A percentile compares a stretch with the other conserved stretches of the same genome.
Evolutionary conservation across 2,888 invertebrate species (phyloP).

Genomic region (Sialis fuliginosa): DNA sequence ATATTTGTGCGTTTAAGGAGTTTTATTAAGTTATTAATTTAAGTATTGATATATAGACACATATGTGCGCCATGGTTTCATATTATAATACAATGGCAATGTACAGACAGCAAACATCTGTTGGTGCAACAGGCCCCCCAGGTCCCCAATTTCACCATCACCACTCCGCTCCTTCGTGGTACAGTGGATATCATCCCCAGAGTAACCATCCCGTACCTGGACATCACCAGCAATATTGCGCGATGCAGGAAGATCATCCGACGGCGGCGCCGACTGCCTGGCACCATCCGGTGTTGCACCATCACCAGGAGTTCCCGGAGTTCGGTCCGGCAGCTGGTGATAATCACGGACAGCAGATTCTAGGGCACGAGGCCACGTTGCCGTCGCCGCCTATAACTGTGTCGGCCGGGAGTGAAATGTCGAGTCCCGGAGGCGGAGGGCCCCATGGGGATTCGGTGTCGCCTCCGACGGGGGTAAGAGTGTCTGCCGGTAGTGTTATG

Average conservation of each 20-base stretch:
- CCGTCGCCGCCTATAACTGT: conserved; percentile 41
- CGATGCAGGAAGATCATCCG: conserved; percentile 23
- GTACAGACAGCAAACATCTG: conserved; percentile 42
- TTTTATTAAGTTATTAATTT: no score
- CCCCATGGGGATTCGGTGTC: conserved; percentile 20
- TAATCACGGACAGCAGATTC: conserved; percentile 2
- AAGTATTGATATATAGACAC: no score
- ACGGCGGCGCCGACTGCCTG: conserved; percentile 18
- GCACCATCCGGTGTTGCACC: conserved; percentile 28
- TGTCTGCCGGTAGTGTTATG: conserved; percentile 20
- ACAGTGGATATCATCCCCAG: conserved; percentile 27
- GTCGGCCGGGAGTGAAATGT: conserved; percentile 40
- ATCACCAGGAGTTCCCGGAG: conserved; percentile 27
- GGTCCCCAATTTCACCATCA: conserved; percentile 34
- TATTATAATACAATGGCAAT: conserved; percentile 52
- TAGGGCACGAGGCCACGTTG: conserved; percentile 17
- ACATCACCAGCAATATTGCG: conserved; percentile 28
- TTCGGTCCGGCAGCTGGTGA: conserved; percentile 15
- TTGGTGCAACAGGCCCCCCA: conserved; percentile 31
- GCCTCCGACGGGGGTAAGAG: conserved; percentile 17
- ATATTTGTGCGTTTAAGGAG: no score
- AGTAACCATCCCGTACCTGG: conserved; percentile 18
- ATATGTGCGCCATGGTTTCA: conserved; percentile 39
- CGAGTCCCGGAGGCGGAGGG: conserved; percentile 29
- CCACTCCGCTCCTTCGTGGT: conserved; percentile 27